Percentiles rank a stretch among this genome's conserved stretches.
phyloP scores from a whole-genome alignment of 2,113 vertebrate species.

The Brienomyrus brachyistius region DNA sequence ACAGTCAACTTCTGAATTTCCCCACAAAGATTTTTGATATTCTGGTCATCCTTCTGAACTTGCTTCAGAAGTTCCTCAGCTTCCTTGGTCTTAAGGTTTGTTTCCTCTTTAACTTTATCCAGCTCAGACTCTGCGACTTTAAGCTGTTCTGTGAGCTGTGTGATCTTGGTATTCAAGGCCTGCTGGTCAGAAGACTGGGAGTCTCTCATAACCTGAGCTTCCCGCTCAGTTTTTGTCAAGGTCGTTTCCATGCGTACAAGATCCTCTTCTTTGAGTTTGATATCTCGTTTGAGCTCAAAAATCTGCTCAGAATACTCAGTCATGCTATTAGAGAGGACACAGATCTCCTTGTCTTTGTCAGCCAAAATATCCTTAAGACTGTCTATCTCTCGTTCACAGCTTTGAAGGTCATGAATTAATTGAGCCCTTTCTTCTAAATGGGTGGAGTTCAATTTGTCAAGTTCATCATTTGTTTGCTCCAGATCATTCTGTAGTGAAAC shows the following conservation, averaged over 20 bases:
- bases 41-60: constrained; percentile 52
- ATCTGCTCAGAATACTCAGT: constrained; percentile 72
- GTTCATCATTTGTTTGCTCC: constrained; percentile 79
- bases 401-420: constrained; percentile 79
- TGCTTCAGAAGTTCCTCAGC: constrained; percentile 60
- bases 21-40: constrained; percentile 59
- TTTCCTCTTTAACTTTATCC: constrained; percentile 46
- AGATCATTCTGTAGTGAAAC: constrained; percentile 69
- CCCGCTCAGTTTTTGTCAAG: constrained; percentile 62
- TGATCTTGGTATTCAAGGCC: constrained; percentile 56
- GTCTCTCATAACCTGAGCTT: constrained; percentile 59
- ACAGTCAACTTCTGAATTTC: constrained; percentile 59
- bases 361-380: constrained; percentile 64
- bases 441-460: constrained; percentile 73
- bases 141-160: constrained; percentile 59
- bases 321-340: constrained; percentile 54
- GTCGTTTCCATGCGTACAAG: constrained; percentile 58
- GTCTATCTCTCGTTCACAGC: constrained; percentile 79
- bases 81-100: constrained; percentile 57
- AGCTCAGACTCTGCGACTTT: constrained; percentile 56
- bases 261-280: constrained; percentile 69
- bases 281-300: constrained; percentile 58
- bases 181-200: constrained; percentile 67
- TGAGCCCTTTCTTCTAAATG: constrained; percentile 78
- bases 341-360: constrained; percentile 75